These are phyloP conservation scores for Amphipoea oculea DNA, from an alignment of 2,888 invertebrate species.

Conservation along the genomic window DNA sequence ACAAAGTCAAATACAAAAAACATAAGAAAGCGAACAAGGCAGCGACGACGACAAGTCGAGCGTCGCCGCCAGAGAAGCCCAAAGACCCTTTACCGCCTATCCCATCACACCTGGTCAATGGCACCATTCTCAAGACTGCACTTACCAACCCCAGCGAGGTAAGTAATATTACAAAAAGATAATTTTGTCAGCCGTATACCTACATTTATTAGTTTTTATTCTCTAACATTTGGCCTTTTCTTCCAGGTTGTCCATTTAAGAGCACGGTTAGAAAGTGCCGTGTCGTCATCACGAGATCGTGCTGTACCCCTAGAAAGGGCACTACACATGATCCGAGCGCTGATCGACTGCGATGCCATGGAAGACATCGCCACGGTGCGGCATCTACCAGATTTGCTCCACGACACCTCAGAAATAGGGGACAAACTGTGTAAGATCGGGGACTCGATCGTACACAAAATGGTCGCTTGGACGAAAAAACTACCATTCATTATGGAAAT, in stretches of 20 bases:
- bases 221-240: conserved; percentile 49
- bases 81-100: conserved; percentile 90
- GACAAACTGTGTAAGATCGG: conserved; percentile 98
- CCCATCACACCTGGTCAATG: conserved; percentile 96
- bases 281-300: conserved; percentile 96
- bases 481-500: conserved; percentile 99
- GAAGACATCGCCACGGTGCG: conserved; percentile 98
- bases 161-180: conserved; percentile 61
- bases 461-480: conserved; percentile 99
- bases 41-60: conserved; percentile 87
- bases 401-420: conserved; percentile 97
- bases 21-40: conserved; percentile 95
- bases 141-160: conserved; percentile 97
- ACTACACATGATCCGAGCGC: conserved; percentile 96
- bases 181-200: neutral
- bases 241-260: conserved; percentile 94
- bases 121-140: conserved; percentile 98
- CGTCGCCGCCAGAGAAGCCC: conserved; percentile 87
- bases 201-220: conserved; percentile 12
- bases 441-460: conserved; percentile 99
- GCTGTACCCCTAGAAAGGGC: conserved; percentile 96
- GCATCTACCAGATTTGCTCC: conserved; percentile 97
- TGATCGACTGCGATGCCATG: conserved; percentile 99
- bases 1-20: conserved; percentile 99
- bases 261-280: conserved; percentile 96